Base-by-base conservation (phyloP, 2,888 invertebrate species). In the Perithous albicinctus region DNA sequence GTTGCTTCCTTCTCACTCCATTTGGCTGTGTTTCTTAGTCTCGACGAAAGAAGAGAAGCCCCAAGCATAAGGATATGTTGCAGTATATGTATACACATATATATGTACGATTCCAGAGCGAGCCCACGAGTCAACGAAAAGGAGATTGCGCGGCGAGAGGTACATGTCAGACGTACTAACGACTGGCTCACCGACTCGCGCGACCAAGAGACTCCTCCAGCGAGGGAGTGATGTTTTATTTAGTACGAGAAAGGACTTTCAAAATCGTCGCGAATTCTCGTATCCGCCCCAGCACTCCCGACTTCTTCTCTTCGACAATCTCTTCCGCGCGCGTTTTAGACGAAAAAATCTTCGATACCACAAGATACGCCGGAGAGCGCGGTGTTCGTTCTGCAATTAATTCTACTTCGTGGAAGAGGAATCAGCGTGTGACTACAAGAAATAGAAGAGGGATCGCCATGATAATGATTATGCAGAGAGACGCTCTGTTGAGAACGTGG, bases 131-230 rank as follows among this genome's bases (percentile, higher is more conserved):
- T 77, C 76, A 64, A 81, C 51, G 82, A 38, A 77, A 80, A 73
- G 82, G 86, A 83, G 78, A 77, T 80, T 83, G 82, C 82, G 85
- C 86, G 86, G 86, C 86, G 89, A 88, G 87, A 90, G 89, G 86
- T 91, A 90, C 90, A 91, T 89, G 91, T 91, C 89, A 90, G 88
- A 88, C 88, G 88, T 90, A 91, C 91, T 91, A 91, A 91, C 91
- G 90, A 90, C 88, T 87, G 80, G 78, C 76, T 82, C 79, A 85
- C 82, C 76, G 26, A 66, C 69, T 56, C 63, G 38, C 26, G 38
- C 38, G 48, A 18, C 18, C 38, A 51, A 48, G 66, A 80, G n/a
- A n/a, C n/a, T n/a, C n/a, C n/a, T 23, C 38, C 51, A 59, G 63
- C 80, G 83, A 84, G 84, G 88, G 85, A 90, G 89, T 91, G 91